Evolutionary conservation across 1,140 invertebrate species (phyloP).

Genomic region (Meloidogyne floridensis): DNA sequence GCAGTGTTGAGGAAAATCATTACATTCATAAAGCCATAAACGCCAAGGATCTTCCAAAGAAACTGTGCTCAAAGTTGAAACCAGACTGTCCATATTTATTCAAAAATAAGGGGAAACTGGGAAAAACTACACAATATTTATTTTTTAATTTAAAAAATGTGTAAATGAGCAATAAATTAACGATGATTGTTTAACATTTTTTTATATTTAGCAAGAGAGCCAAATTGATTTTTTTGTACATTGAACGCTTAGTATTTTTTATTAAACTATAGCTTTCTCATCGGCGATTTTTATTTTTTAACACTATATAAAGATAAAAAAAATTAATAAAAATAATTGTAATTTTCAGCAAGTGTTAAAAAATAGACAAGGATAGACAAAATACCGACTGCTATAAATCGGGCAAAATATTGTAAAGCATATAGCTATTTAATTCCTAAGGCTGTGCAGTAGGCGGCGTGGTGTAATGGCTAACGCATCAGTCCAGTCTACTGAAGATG

Average conservation of each 20-base stretch:
- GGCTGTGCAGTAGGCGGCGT: too few species aligned
- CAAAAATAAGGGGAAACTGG: neutral
- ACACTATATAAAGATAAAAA: too few species aligned
- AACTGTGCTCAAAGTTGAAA: neutral
- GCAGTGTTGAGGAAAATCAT: neutral
- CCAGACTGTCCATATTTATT: neutral
- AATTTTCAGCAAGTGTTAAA: too few species aligned
- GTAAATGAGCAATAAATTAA: neutral
- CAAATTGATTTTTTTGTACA: neutral
- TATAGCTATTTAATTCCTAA: too few species aligned
- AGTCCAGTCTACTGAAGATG: too few species aligned
- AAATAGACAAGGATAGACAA: neutral
- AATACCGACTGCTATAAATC: neutral
- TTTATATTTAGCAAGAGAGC: neutral
- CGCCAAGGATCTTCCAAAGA: neutral
- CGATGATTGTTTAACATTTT: neutral
- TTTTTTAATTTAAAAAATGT: neutral
- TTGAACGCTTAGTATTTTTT: too few species aligned
- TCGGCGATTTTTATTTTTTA: too few species aligned
- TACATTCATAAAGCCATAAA: slow-evolving; percentile 6
- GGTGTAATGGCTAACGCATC: too few species aligned
- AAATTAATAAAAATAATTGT: too few species aligned
- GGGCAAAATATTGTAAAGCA: too few species aligned
- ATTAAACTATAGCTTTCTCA: too few species aligned
- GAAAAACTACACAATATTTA: neutral